Conservation (phyloP, 2,113 vertebrate species). For the Corvus hawaiiensis region DNA sequence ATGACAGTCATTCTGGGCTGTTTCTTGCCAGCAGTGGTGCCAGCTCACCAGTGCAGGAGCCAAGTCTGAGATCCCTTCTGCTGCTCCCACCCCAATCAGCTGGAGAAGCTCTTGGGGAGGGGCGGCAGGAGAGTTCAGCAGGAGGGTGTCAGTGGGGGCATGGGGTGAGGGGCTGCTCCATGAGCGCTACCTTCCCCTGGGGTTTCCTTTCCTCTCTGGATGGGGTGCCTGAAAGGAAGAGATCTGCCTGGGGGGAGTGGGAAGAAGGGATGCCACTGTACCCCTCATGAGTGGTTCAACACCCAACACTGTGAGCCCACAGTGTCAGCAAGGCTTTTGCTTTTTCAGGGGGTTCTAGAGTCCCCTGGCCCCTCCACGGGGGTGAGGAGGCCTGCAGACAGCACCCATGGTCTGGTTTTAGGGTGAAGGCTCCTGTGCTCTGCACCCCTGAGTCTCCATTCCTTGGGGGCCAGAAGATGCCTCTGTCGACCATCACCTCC, state of each 20-base stretch:
- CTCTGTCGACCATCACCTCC: neutral
- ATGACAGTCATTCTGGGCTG: rapidly evolving
- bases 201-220: neutral
- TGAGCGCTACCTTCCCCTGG: rapidly evolving
- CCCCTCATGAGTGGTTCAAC: rapidly evolving
- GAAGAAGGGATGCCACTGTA: rapidly evolving
- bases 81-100: neutral
- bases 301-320: rapidly evolving
- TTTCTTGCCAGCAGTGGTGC: rapidly evolving
- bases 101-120: neutral
- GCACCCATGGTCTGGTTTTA: rapidly evolving
- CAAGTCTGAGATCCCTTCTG: neutral
- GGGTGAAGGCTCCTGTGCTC: neutral
- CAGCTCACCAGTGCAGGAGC: neutral
- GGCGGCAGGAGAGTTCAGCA: neutral
- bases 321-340: neutral
- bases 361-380: rapidly evolving
- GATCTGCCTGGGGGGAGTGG: neutral
- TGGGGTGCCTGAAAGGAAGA: neutral
- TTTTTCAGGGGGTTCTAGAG: neutral
- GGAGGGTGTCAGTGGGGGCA: neutral
- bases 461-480: neutral
- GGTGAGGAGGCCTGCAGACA: neutral
- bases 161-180: neutral
- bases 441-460: rapidly evolving